phyloP scores from a whole-genome alignment of 2,888 invertebrate genomes.

The Ferrisia virgata region DNA sequence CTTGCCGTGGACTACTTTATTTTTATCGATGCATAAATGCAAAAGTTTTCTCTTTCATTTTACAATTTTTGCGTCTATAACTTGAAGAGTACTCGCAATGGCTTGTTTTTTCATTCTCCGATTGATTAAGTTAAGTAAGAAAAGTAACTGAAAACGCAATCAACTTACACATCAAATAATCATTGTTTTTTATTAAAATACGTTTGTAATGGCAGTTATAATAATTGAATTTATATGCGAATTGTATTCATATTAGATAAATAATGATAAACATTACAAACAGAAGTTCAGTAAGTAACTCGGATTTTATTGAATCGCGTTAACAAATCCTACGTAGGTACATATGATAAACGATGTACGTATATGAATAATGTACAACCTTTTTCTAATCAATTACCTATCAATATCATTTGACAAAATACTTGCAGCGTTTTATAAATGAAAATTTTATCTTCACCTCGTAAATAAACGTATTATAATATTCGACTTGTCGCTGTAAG shows the following conservation, averaged over 20 bases:
- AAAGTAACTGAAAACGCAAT: background rate
- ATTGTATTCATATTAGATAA: slow-evolving; percentile 24
- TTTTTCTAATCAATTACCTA: background rate
- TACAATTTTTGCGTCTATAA: too few relatives aligned
- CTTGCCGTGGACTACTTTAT: too few relatives aligned
- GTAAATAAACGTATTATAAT: background rate
- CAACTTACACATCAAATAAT: slow-evolving; percentile 22
- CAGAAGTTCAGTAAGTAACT: slow-evolving; percentile 11
- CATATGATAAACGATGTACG: background rate
- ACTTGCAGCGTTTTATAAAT: background rate
- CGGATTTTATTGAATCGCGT: background rate
- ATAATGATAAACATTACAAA: slow-evolving; percentile 30
- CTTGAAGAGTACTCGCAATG: too few relatives aligned
- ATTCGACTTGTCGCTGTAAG: background rate
- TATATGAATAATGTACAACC: slow-evolving; percentile 26
- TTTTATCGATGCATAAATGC: too few relatives aligned
- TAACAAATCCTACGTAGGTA: slow-evolving; percentile 9
- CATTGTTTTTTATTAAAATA: slow-evolving; percentile 40
- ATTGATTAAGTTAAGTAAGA: background rate
- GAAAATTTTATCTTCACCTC: background rate
- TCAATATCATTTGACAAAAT: background rate
- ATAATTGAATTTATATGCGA: slow-evolving; percentile 38
- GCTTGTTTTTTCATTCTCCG: too few relatives aligned
- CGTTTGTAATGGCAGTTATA: slow-evolving; percentile 41
- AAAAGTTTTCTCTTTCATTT: too few relatives aligned